These are phyloP conservation scores for Panagrolaimus sp. DNA, from an alignment of 1,140 invertebrate species.

Conservation along the genomic window DNA sequence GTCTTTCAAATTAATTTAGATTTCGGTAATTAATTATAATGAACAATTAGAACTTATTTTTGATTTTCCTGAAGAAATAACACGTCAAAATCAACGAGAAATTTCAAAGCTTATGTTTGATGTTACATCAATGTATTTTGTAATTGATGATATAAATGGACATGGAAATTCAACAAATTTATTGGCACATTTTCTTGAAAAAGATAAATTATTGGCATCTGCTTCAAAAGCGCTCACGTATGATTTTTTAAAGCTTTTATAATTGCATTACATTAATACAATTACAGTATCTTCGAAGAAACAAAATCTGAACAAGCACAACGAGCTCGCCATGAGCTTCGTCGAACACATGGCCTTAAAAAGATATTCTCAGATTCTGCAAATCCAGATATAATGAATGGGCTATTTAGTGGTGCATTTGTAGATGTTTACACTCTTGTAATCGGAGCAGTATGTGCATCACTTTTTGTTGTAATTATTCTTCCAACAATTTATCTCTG, in stretches of 20 bases:
- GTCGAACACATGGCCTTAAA: not conserved
- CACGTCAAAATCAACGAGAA: conserved; percentile 7
- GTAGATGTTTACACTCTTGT: conserved; percentile 2
- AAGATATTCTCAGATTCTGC: conserved; percentile 10
- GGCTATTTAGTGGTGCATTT: not conserved
- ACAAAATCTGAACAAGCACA: conserved; percentile 11
- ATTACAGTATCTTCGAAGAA: conserved; percentile 2
- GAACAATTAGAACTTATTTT: conserved; percentile 12
- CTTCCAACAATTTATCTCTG: not conserved
- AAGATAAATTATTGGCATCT: conserved; percentile 4
- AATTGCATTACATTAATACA: no score
- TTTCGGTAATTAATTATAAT: conserved; percentile 10
- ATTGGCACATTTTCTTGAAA: conserved; percentile 11
- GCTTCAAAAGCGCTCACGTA: not conserved
- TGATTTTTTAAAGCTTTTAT: not conserved
- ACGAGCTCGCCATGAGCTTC: conserved; percentile 7
- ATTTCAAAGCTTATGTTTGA: conserved; percentile 10
- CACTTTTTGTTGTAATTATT: not conserved
- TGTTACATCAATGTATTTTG: conserved; percentile 12
- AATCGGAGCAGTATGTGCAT: not conserved
- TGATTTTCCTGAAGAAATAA: not conserved
- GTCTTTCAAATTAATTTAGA: not conserved
- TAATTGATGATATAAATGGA: conserved; percentile 12
- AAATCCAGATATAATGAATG: not conserved
- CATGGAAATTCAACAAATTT: conserved; percentile 8